Percentiles rank a stretch among this genome's conserved stretches.
Evolutionary conservation across 1,140 invertebrate species (phyloP).

Genomic region (Ceratosolen solmsi): DNA sequence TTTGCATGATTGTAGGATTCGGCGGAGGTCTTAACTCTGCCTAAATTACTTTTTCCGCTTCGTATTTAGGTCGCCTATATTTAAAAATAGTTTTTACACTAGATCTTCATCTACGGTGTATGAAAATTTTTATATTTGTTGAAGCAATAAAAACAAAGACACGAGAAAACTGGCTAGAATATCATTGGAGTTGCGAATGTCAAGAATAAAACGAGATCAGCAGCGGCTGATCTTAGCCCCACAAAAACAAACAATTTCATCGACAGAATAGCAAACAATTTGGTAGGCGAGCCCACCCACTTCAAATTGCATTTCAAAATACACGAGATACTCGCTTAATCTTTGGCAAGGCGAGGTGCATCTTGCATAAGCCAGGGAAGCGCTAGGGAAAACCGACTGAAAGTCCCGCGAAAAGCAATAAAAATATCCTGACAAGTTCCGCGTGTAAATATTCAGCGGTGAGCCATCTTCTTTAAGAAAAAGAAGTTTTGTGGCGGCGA

Average conservation of each 20-base stretch:
- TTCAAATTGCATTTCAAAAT: not conserved
- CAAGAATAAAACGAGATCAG: too few relatives aligned
- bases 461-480: conserved; percentile 8
- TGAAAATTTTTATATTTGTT: not conserved
- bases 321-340: not conserved
- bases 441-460: conserved; percentile 8
- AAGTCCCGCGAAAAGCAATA: not conserved
- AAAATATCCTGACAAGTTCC: not conserved
- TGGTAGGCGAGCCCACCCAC: not conserved
- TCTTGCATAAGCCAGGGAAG: not conserved
- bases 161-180: too few relatives aligned
- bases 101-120: too few relatives aligned
- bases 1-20: not conserved
- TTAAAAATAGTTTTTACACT: not conserved
- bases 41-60: too few relatives aligned
- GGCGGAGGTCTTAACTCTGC: too few relatives aligned
- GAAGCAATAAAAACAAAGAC: too few relatives aligned
- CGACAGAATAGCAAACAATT: too few relatives aligned
- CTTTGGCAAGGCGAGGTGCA: not conserved
- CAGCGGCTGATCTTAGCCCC: too few relatives aligned
- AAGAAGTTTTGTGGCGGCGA: not conserved
- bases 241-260: too few relatives aligned
- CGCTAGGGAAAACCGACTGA: not conserved
- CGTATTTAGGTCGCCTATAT: not conserved
- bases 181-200: too few relatives aligned